Percentiles rank a stretch among this genome's conserved stretches.
phyloP scores from a whole-genome alignment of 2,797 vertebrate species.

The Gila robusta region DNA sequence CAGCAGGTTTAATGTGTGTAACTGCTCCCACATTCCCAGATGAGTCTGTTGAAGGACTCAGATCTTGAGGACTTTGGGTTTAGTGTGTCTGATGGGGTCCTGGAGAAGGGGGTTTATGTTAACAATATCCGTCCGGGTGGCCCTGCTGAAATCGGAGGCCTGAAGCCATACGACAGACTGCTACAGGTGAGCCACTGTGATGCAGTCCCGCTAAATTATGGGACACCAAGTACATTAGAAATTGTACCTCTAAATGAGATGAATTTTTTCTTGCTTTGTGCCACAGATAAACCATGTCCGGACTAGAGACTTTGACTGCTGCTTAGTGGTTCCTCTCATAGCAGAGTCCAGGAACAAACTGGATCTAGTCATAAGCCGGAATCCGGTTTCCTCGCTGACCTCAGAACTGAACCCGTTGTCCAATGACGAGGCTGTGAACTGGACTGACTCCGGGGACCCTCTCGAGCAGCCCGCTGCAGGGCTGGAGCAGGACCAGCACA shows the following conservation, averaged over 20 bases:
- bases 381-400: constrained; percentile 82
- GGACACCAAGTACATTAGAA: not conserved
- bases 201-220: not conserved
- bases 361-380: constrained; percentile 96
- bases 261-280: not conserved
- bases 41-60: constrained; percentile 86
- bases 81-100: constrained; percentile 93
- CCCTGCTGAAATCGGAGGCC: constrained; percentile 88
- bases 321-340: constrained; percentile 96
- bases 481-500: constrained; percentile 53
- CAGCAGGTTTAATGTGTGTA: not conserved
- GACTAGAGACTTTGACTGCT: constrained; percentile 98
- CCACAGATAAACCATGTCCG: constrained; percentile 94
- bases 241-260: constrained; percentile 21
- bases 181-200: constrained; percentile 84
- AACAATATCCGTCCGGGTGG: constrained; percentile 93
- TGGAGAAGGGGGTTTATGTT: constrained; percentile 96
- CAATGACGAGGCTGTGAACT: constrained; percentile 70
- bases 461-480: constrained; percentile 65
- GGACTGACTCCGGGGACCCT: constrained; percentile 75
- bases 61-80: constrained; percentile 96
- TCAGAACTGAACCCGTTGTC: constrained; percentile 70
- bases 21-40: constrained; percentile 67
- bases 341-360: constrained; percentile 94
- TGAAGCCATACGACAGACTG: constrained; percentile 91